Base-by-base conservation (phyloP, 1,140 invertebrate genomes). In the Microplitis mediator region DNA sequence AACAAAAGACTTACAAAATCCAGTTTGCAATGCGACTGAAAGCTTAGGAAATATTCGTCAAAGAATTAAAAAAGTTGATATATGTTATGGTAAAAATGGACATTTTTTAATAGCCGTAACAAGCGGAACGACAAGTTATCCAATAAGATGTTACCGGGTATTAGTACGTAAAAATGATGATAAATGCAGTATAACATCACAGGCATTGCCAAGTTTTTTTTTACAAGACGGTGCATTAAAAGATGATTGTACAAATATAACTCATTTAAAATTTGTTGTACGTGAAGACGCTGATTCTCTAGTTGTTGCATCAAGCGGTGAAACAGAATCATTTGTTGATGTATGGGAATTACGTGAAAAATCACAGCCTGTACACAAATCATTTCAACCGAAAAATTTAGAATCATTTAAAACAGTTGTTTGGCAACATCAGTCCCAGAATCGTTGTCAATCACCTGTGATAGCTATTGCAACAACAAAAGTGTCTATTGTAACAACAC, bases 341-440 rank as follows among this genome's bases (percentile, higher is more conserved):
- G 89, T 97, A 4, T 98, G 96, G 95, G 94, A 95, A 78, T 85
- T 97, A 4, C 89, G 92, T 4, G 94, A 96, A 79, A 92, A 95
- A 60, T 88, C 92, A 4, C 90, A 95, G 70, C 90, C 90, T 0
- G 90, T 97, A 0, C 94, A 97, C 83, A 93, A 94, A 74, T 80
- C 95, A 32, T 91, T 95, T 81, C 90, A 87, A 75, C 85, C 79
- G 66, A 88, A 83, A 51, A 80, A 81, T 0, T 69, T 87, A 1
- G 91, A 93, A 79, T 88, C 89, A 77, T 91, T 91, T 79, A 93
- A 91, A 85, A 92, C 90, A 79, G 89, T 93, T 81, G 91, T 90
- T 66, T 92, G 92, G 90, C 91, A 92, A 75, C 91, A 93, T 84
- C 91, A 92, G 80, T 89, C 90, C 50, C 89, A 90, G 74, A 91